phyloP scores from a whole-genome alignment of 2,113 vertebrate species.

The Erythrocercus mccallii region DNA sequence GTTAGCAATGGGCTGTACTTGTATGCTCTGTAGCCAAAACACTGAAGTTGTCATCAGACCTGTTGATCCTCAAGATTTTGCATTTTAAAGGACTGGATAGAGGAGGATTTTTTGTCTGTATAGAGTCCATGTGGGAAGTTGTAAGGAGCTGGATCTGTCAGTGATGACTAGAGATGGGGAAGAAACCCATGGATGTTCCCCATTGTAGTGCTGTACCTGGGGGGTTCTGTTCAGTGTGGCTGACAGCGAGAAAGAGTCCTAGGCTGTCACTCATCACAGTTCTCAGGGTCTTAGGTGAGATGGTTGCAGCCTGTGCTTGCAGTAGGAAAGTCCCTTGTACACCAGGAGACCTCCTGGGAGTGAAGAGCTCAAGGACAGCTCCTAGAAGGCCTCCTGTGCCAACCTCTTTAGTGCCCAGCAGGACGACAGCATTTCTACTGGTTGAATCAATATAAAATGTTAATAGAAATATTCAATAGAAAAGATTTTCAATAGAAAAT shows the following conservation, averaged over 20 bases:
- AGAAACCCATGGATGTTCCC: background rate
- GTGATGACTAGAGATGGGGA: background rate
- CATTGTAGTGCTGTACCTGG: background rate
- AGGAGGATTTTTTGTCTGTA: background rate
- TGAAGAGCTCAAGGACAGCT: background rate
- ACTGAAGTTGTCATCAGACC: background rate
- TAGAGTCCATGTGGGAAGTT: background rate
- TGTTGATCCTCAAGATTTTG: background rate
- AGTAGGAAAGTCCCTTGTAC: background rate
- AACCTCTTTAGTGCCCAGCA: background rate
- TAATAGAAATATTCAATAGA: background rate
- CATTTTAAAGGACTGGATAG: background rate
- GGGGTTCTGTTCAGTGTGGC: background rate
- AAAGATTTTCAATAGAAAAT: background rate
- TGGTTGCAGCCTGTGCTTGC: background rate
- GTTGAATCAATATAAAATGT: background rate
- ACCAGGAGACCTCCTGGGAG: background rate
- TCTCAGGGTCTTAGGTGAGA: background rate
- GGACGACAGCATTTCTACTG: background rate
- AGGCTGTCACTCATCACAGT: background rate
- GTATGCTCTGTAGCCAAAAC: background rate
- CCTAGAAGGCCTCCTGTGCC: background rate
- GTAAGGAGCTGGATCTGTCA: background rate
- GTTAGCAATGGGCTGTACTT: background rate
- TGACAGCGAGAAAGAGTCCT: background rate